These are phyloP conservation scores for Ellobius talpinus DNA, from an alignment of 2,113 vertebrate genomes.

Conservation along the genomic window DNA sequence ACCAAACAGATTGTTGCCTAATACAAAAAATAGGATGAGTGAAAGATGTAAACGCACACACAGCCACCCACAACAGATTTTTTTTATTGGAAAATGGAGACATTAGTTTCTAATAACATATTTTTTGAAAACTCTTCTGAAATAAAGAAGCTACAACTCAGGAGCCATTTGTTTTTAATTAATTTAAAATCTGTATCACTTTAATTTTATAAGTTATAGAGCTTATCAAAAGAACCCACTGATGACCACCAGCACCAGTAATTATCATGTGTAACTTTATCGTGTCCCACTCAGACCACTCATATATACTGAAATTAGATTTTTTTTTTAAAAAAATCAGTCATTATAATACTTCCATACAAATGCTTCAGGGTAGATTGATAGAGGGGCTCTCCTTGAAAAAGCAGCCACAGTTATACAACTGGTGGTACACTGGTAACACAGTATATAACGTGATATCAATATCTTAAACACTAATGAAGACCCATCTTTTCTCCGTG, in stretches of 20 bases:
- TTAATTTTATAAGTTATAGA: constrained; percentile 1
- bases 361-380: constrained; percentile 11
- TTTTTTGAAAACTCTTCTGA: background rate
- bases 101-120: background rate
- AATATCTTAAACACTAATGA: background rate
- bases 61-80: background rate
- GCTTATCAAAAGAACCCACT: background rate
- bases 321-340: background rate
- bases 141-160: background rate
- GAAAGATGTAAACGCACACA: background rate
- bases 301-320: background rate
- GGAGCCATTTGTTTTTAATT: background rate
- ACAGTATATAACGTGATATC: background rate
- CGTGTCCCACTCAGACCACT: background rate
- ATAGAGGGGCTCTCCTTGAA: background rate
- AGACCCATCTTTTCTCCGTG: background rate
- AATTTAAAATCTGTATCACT: background rate
- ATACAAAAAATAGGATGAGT: background rate
- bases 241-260: too few species aligned
- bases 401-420: background rate
- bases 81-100: background rate
- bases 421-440: background rate
- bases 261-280: background rate
- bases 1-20: background rate
- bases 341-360: background rate